A percentile compares a stretch with the other conserved stretches of the same genome.
These are phyloP conservation scores for Sorex fumeus DNA, from an alignment of 2,113 vertebrate species.

Conservation along the genomic window DNA sequence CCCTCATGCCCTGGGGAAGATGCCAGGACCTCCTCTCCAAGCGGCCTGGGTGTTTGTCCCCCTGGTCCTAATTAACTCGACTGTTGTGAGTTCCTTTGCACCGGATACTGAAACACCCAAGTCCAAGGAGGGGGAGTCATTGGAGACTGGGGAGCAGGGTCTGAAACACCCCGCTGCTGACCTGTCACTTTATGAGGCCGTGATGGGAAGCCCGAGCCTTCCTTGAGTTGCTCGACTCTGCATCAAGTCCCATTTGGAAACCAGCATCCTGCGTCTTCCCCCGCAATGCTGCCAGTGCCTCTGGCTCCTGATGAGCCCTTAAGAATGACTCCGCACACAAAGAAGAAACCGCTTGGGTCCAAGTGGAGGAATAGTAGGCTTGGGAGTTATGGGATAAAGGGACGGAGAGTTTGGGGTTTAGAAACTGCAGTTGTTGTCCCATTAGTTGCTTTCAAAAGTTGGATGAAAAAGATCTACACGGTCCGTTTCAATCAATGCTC, in stretches of 20 bases:
- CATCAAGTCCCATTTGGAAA: constrained; percentile 1
- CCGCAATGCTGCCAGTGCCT: background rate
- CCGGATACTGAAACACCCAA: background rate
- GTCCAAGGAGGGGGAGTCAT: background rate
- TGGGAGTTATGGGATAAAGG: background rate
- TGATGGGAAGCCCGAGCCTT: background rate
- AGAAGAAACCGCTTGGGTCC: background rate
- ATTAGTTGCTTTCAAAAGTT: background rate
- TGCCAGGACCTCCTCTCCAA: background rate
- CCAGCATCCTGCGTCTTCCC: background rate
- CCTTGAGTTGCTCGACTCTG: constrained; percentile 8
- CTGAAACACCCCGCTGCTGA: background rate
- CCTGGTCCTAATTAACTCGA: constrained; percentile 46
- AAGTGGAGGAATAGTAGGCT: no score
- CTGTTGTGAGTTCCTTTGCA: constrained; percentile 43
- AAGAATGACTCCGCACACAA: no score
- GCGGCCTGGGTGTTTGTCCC: background rate
- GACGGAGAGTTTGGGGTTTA: background rate
- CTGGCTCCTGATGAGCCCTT: background rate
- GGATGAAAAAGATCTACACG: background rate
- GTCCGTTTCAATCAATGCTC: background rate
- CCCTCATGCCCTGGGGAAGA: background rate
- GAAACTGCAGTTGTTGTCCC: background rate
- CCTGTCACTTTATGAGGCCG: no score
- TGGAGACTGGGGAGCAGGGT: background rate